phyloP scores from a whole-genome alignment of 1,140 invertebrate species.

The Aphaenogaster ashmeadi region DNA sequence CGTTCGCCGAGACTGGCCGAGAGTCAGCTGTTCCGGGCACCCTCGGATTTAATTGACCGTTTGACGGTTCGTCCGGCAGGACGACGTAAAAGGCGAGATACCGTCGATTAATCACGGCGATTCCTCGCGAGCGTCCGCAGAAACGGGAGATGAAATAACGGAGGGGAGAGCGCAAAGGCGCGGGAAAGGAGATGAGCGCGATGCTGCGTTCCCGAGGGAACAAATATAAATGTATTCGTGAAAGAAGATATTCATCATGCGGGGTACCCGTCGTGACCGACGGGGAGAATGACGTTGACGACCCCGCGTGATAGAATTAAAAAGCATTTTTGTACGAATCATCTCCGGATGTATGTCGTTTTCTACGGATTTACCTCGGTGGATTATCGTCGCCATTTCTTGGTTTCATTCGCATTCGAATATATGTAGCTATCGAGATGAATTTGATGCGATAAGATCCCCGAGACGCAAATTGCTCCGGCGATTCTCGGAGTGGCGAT shows the following conservation, averaged over 20 bases:
- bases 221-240: not conserved
- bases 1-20: not conserved
- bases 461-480: not conserved
- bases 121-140: not conserved
- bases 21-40: slow-evolving; percentile 13
- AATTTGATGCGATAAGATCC: not conserved
- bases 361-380: not conserved
- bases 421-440: not conserved
- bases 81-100: not conserved
- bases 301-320: too few species aligned
- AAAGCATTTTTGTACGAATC: not conserved
- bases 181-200: not conserved
- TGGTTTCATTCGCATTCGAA: not conserved
- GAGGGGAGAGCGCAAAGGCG: too few species aligned
- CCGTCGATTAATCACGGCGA: not conserved
- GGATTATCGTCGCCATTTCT: not conserved
- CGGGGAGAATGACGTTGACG: not conserved
- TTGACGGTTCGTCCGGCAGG: not conserved
- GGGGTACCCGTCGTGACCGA: not conserved
- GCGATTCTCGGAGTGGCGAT: not conserved
- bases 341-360: not conserved
- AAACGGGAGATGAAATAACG: not conserved
- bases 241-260: not conserved
- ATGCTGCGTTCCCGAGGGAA: not conserved
- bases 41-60: not conserved